Percentiles rank a stretch among this genome's conserved stretches.
phyloP scores from a whole-genome alignment of 2,888 invertebrate species.

The Trisateles emortualis region DNA sequence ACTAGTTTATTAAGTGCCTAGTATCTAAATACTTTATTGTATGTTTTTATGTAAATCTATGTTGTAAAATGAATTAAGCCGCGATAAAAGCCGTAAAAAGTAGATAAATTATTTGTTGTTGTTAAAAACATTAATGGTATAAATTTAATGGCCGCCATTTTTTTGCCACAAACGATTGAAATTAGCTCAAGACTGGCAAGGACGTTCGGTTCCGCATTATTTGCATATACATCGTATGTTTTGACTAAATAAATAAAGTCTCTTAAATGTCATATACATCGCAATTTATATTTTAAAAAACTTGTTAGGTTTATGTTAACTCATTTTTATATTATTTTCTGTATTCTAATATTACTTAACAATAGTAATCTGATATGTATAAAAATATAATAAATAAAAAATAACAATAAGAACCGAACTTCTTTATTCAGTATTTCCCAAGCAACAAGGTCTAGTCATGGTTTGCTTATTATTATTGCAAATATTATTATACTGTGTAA shows the following conservation, averaged over 20 bases:
- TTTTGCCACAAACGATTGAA: conserved; percentile 43
- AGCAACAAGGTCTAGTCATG: too few relatives aligned
- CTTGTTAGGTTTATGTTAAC: conserved; percentile 11
- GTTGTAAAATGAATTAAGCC: too few relatives aligned
- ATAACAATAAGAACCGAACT: too few relatives aligned
- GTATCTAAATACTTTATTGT: too few relatives aligned
- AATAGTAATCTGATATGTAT: too few relatives aligned
- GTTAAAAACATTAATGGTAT: not conserved
- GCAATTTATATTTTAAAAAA: conserved; percentile 17
- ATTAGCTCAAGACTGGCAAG: conserved; percentile 50
- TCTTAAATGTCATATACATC: conserved; percentile 37
- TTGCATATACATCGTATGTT: conserved; percentile 42
- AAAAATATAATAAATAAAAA: not conserved
- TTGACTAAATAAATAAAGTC: conserved; percentile 43
- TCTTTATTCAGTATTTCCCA: too few relatives aligned
- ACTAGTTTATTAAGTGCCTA: too few relatives aligned
- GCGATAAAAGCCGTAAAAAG: too few relatives aligned
- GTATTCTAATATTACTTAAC: not conserved
- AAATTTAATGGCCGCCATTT: not conserved
- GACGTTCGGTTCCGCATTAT: conserved; percentile 53
- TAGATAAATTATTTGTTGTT: too few relatives aligned
- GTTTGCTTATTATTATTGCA: too few relatives aligned
- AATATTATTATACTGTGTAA: too few relatives aligned
- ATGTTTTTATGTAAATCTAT: too few relatives aligned
- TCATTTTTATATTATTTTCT: conserved; percentile 1